phyloP scores from a whole-genome alignment of 2,888 invertebrate genomes.

The Apamea anceps region DNA sequence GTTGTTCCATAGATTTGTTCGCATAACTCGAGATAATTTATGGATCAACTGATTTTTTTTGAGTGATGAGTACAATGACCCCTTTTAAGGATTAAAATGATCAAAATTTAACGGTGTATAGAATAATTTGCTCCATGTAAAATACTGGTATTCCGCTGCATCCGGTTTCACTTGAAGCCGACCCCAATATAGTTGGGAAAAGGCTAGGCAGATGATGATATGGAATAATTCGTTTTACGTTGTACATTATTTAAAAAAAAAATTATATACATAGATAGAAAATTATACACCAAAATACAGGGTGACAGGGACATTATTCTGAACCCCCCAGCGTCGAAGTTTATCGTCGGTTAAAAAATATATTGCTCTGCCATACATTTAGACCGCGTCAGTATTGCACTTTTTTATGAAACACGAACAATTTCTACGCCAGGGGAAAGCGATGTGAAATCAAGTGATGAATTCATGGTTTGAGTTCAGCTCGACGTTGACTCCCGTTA shows the following conservation, averaged over 20 bases:
- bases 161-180: no score
- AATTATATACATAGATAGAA: not conserved
- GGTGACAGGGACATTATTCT: not conserved
- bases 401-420: no score
- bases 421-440: not conserved
- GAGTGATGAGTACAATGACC: no score
- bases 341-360: not conserved
- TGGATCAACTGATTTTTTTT: no score
- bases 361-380: not conserved
- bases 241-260: conserved; percentile 40
- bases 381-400: not conserved
- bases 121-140: conserved; percentile 8
- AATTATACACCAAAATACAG: not conserved
- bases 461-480: not conserved
- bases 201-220: no score
- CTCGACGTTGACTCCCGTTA: not conserved
- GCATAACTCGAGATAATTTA: no score
- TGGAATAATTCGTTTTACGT: conserved; percentile 8
- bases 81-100: no score
- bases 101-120: not conserved
- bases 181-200: no score
- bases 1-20: no score
- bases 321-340: no score
- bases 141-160: no score
- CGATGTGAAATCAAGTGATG: not conserved